These are phyloP conservation scores for Megalops cyprinoides DNA, from an alignment of 2,797 vertebrate genomes.

Conservation along the genomic window DNA sequence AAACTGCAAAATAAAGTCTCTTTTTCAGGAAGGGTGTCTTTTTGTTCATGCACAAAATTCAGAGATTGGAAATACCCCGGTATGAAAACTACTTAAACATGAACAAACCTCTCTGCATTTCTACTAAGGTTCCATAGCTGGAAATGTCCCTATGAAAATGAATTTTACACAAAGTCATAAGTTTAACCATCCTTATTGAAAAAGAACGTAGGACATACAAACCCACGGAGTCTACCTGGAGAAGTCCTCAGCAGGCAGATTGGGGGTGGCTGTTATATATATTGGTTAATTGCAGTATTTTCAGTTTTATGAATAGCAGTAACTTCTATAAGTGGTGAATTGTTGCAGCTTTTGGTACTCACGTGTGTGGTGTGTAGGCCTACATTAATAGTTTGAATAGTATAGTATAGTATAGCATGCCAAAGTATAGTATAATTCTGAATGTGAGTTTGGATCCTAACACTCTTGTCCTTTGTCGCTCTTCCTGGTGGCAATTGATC, in stretches of 20 bases:
- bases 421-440: too few species aligned
- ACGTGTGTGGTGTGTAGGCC: not conserved
- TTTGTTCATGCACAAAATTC: too few species aligned
- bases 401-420: too few species aligned
- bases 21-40: not conserved
- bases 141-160: not conserved
- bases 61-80: not conserved
- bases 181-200: not conserved
- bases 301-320: not conserved
- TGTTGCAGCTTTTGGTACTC: not conserved
- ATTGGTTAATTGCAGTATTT: not conserved
- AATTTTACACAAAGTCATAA: too few species aligned
- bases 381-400: not conserved
- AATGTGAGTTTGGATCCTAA: too few species aligned
- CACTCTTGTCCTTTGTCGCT: too few species aligned
- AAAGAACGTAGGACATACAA: not conserved
- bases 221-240: not conserved
- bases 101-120: not conserved
- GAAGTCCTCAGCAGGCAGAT: not conserved
- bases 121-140: not conserved
- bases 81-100: not conserved
- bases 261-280: not conserved
- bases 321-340: not conserved
- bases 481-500: too few species aligned
- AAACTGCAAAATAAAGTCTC: not conserved